phyloP scores from a whole-genome alignment of 2,797 vertebrate genomes.

The Columba guinea region DNA sequence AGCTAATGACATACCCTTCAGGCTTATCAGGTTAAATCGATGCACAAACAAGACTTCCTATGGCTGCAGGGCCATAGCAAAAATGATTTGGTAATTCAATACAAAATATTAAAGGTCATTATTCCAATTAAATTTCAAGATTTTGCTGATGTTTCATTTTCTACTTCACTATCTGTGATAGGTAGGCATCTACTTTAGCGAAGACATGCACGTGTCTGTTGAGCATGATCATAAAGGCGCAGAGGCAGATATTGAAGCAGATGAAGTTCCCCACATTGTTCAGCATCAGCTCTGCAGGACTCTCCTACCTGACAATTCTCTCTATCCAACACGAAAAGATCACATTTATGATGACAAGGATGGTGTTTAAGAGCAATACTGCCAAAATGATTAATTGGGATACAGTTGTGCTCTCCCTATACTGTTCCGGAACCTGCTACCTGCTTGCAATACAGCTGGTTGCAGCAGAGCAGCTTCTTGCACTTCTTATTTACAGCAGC shows the following conservation, averaged over 20 bases:
- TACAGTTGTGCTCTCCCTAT: not conserved
- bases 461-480: not conserved
- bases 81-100: not conserved
- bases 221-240: not conserved
- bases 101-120: slow-evolving; percentile 2
- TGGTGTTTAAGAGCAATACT: not conserved
- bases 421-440: not conserved
- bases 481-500: not conserved
- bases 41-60: slow-evolving; percentile 26
- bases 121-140: not conserved
- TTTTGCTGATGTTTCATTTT: not conserved
- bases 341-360: not conserved
- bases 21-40: slow-evolving; percentile 29
- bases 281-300: not conserved
- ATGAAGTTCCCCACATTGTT: not conserved
- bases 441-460: not conserved
- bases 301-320: not conserved
- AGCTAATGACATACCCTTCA: slow-evolving; percentile 9
- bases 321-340: not conserved
- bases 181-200: not conserved
- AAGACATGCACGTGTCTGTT: not conserved
- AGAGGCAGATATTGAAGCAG: not conserved
- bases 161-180: not conserved
- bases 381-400: not conserved
- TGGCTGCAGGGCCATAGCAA: not conserved